phyloP scores from a whole-genome alignment of 2,888 invertebrate genomes.

The Euspilapteryx auroguttella region DNA sequence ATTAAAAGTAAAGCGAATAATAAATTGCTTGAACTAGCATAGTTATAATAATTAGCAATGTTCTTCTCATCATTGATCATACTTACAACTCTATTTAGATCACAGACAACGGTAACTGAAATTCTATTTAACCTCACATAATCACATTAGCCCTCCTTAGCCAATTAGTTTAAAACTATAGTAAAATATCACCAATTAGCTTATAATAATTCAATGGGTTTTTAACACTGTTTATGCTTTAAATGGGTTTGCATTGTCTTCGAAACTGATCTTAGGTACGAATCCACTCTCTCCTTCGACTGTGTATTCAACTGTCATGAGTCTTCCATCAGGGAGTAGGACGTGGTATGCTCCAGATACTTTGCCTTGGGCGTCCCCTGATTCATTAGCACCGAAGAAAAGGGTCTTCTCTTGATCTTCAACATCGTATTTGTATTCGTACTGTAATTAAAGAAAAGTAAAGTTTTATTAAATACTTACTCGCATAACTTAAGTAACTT shows the following conservation, averaged over 20 bases:
- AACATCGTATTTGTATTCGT: conserved; percentile 74
- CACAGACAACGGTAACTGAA: conserved; percentile 35
- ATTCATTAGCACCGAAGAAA: conserved; percentile 70
- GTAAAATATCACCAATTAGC: background rate
- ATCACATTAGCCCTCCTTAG: no score
- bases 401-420: conserved; percentile 69
- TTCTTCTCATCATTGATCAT: conserved; percentile 15
- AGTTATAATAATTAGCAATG: conserved; percentile 11
- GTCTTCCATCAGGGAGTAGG: conserved; percentile 68
- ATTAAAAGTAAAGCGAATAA: background rate
- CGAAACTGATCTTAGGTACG: conserved; percentile 69
- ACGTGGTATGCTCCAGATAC: conserved; percentile 70
- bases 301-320: conserved; percentile 73
- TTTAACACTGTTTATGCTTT: background rate
- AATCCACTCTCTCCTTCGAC: conserved; percentile 74
- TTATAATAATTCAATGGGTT: no score
- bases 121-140: background rate
- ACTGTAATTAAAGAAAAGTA: conserved; percentile 37
- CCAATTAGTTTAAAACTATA: no score
- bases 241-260: conserved; percentile 63
- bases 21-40: background rate
- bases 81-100: no score
- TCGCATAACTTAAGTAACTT: no score
- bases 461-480: no score
- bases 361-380: conserved; percentile 65